Evolutionary conservation across 1,140 invertebrate species (phyloP).

Genomic region (Nebria ingens): DNA sequence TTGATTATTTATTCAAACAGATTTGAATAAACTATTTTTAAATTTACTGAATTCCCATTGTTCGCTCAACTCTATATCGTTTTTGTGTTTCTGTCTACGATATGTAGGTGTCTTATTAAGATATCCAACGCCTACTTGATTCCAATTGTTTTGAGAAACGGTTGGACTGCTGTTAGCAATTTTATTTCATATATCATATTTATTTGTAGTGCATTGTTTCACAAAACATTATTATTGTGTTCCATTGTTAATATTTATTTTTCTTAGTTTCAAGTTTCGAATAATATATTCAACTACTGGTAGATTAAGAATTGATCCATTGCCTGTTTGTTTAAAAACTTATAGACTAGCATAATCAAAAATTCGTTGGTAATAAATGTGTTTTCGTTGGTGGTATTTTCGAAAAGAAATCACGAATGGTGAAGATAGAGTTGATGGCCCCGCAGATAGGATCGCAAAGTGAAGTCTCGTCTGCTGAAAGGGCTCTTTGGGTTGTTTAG

Average conservation of each 20-base stretch:
- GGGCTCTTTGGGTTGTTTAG: no score
- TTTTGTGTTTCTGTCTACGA: neutral
- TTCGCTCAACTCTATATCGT: neutral
- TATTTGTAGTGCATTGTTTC: neutral
- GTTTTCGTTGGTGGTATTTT: no score
- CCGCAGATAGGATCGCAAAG: no score
- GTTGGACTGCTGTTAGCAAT: neutral
- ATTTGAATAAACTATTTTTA: neutral
- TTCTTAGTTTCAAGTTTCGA: neutral
- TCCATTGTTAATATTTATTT: neutral
- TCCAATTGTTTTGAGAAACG: neutral
- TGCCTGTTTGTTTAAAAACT: no score
- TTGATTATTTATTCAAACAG: neutral
- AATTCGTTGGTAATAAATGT: no score
- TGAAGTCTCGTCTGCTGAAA: no score
- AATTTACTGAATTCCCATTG: neutral
- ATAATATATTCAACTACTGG: neutral
- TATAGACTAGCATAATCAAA: no score
- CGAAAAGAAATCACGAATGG: no score
- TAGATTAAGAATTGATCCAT: neutral
- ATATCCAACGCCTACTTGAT: neutral
- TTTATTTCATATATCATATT: neutral
- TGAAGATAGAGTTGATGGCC: no score
- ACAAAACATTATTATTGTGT: neutral
- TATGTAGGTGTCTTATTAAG: neutral